Evolutionary conservation across 2,113 vertebrate species (phyloP).

Genomic region (Clarias batrachus): DNA sequence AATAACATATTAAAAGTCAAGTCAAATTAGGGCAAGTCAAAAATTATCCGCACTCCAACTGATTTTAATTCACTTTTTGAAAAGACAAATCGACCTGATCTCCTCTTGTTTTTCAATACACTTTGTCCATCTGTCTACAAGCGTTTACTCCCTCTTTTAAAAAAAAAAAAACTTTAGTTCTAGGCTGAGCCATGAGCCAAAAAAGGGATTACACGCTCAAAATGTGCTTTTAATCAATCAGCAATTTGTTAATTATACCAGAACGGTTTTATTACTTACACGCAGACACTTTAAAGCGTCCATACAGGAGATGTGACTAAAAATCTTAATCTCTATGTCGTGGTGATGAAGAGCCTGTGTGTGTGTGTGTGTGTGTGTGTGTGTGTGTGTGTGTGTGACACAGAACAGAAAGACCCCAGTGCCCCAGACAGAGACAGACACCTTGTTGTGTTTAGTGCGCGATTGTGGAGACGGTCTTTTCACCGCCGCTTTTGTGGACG

Average conservation of each 20-base stretch:
- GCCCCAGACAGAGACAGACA: conserved; percentile 49
- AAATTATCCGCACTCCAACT: too few relatives aligned
- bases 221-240: neutral
- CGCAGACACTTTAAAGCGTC: neutral
- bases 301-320: neutral
- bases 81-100: too few relatives aligned
- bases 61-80: too few relatives aligned
- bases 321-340: neutral
- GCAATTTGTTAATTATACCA: neutral
- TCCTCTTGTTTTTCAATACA: too few relatives aligned
- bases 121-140: too few relatives aligned
- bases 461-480: conserved; percentile 73
- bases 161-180: too few relatives aligned
- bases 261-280: neutral
- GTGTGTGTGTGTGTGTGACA: neutral
- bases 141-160: too few relatives aligned
- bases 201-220: neutral
- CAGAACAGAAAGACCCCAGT: neutral
- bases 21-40: too few relatives aligned
- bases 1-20: too few relatives aligned
- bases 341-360: neutral
- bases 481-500: conserved; percentile 70
- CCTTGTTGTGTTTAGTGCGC: conserved; percentile 82
- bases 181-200: too few relatives aligned
- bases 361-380: neutral